phyloP scores from a whole-genome alignment of 92 coral and sea anemone genomes.

The Zoanthus sociatus region DNA sequence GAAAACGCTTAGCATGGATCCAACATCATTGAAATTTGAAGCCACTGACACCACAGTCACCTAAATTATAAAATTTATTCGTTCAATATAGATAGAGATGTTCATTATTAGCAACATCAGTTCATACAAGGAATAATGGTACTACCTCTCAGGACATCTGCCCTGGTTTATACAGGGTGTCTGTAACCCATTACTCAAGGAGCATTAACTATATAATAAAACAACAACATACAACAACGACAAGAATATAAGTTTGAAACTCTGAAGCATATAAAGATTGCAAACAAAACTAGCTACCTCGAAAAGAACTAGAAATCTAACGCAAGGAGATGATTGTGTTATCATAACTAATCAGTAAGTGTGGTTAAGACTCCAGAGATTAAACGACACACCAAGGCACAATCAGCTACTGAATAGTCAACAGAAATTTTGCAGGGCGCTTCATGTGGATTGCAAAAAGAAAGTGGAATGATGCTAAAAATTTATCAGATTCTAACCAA shows the following conservation, averaged over 20 bases:
- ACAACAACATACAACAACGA: no score
- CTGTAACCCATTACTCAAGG: slow-evolving; percentile 22
- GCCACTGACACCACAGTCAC: slow-evolving; percentile 49
- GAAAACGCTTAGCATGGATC: no score
- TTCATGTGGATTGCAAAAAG: no score
- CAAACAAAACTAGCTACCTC: slow-evolving; percentile 30
- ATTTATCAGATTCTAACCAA: no score
- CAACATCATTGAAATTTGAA: no score
- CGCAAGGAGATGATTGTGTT: not conserved
- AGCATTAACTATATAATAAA: not conserved
- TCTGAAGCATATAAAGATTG: not conserved
- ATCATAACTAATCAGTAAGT: slow-evolving; percentile 17
- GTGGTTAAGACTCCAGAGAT: slow-evolving; percentile 20
- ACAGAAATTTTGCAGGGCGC: not conserved
- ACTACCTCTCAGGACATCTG: slow-evolving; percentile 50
- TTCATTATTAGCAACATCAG: not conserved
- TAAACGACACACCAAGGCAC: slow-evolving; percentile 24
- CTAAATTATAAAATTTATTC: slow-evolving; percentile 36
- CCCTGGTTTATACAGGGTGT: slow-evolving; percentile 1
- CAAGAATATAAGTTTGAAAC: no score
- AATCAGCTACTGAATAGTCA: slow-evolving; percentile 30
- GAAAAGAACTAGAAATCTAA: slow-evolving; percentile 37
- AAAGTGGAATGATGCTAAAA: no score
- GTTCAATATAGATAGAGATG: not conserved
- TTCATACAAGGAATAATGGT: slow-evolving; percentile 34